Evolutionary conservation across 2,113 vertebrate species (phyloP).

Genomic region (Tupaia tana): DNA sequence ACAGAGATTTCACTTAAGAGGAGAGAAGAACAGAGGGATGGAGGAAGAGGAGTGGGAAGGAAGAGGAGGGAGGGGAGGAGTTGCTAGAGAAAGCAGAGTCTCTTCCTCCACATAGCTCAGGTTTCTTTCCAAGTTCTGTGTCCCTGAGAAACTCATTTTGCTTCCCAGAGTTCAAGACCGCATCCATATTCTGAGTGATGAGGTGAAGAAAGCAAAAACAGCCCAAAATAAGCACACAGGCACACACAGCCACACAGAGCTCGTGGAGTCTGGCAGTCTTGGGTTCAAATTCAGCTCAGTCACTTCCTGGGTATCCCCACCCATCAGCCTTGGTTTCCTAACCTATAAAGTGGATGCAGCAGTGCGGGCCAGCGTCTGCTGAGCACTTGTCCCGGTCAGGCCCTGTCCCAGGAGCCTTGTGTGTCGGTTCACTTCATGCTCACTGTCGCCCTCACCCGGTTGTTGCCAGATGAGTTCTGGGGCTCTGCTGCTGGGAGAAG

Average conservation of each 20-base stretch:
- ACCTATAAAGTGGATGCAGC: background rate
- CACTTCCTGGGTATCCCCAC: background rate
- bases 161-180: background rate
- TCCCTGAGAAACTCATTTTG: constrained; percentile 1
- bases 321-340: background rate
- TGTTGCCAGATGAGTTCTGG: background rate
- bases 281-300: background rate
- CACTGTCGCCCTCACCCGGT: background rate
- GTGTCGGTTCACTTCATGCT: background rate
- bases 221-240: background rate
- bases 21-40: background rate
- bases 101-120: background rate
- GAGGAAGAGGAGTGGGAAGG: rapidly evolving
- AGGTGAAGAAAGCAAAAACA: no score
- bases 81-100: background rate
- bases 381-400: background rate
- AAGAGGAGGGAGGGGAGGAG: background rate
- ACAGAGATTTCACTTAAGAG: background rate
- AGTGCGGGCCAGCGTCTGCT: background rate
- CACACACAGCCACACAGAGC: background rate
- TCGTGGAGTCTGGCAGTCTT: background rate
- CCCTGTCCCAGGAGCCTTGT: background rate
- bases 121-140: background rate
- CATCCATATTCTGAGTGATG: background rate
- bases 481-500: background rate